Base-by-base conservation (phyloP, 2,888 invertebrate species). In the Ryuthela nishihirai region DNA sequence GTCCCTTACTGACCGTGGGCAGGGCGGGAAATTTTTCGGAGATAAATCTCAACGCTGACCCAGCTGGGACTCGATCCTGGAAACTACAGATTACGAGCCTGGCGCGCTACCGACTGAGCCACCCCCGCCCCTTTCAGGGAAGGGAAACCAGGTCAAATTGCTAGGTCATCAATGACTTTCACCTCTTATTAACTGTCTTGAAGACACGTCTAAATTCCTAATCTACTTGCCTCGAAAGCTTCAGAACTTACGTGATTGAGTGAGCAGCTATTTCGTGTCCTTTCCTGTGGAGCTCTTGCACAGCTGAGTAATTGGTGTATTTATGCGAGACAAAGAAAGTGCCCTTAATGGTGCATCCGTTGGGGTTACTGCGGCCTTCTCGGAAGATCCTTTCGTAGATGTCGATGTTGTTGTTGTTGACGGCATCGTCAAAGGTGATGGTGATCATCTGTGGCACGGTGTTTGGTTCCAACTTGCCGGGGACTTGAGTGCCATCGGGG, bases 231-330 rank as follows among this genome's bases (percentile, higher is more conserved):
- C n/a, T n/a, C n/a, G n/a, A n/a, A n/a, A n/a, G n/a, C n/a, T n/a
- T n/a, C n/a, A 34, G 17, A 20, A 63, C 65, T 61, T 46, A 92
- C 10, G 92, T 93, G 49, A 94, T 77, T 2, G 93, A 93, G 78
- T 92, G 92, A 18, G 91, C 88, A 0, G 88, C 83, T 71, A 93
- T 92, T 78, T 93, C 93, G 72, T 93, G 92, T 40, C 93, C 93
- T 64, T 83, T 83, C 65, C 92, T 68, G 65, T 75, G 73, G 18
- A 73, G 67, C 53, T 70, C 70, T 45, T 72, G 72, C 6, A 72
- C 70, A n/a, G 70, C 70, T 6, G 71, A 71, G 64, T 73, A 73
- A 53, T 72, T 72, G 47, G 70, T 70, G 64, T 71, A 72, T 42
- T 72, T 70, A 61, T 71, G 70, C 9, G 71, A 72, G 9, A 71